Percentiles rank a stretch among this genome's conserved stretches.
These are phyloP conservation scores for Teleogryllus occipitalis DNA, from an alignment of 1,140 invertebrate species.

Conservation along the genomic window DNA sequence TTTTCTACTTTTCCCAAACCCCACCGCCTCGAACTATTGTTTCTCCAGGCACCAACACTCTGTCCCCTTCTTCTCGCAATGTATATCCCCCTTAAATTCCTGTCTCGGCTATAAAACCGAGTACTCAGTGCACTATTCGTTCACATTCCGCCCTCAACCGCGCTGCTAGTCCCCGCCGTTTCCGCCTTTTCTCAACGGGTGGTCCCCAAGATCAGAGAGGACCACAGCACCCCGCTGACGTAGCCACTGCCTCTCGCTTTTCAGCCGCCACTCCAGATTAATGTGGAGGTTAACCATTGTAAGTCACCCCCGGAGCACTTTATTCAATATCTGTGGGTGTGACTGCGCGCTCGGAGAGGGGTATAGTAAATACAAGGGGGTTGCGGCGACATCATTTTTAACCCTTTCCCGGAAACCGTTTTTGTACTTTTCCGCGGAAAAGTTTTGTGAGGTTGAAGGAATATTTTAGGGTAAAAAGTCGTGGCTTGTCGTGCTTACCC, in stretches of 20 bases:
- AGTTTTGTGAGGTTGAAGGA: not conserved
- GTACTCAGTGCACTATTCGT: not conserved
- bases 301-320: not conserved
- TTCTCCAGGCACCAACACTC: not conserved
- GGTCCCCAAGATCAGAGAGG: no score
- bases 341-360: not conserved
- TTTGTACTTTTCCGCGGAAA: not conserved
- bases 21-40: not conserved
- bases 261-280: not conserved
- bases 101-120: not conserved
- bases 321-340: not conserved
- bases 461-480: not conserved
- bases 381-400: not conserved
- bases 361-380: not conserved
- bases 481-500: not conserved
- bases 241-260: not conserved
- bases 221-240: no score
- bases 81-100: not conserved
- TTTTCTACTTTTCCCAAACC: no score
- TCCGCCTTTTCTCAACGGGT: no score
- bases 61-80: not conserved
- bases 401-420: not conserved
- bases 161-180: no score
- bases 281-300: conserved; percentile 4
- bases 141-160: not conserved